Base-by-base conservation (phyloP, 2,797 vertebrate species). In the Cyprinodon diabolis region DNA sequence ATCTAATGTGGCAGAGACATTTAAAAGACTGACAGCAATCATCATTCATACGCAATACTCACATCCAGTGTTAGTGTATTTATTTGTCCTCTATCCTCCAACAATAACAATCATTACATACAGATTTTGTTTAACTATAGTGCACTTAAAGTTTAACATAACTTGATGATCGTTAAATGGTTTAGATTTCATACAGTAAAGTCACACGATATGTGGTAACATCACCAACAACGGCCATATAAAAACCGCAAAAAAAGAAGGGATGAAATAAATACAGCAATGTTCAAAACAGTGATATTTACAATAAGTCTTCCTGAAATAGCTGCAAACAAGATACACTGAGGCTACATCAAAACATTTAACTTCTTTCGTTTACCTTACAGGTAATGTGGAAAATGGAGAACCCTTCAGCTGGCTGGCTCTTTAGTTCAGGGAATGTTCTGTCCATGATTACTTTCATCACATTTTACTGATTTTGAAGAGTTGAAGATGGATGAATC, bases 201-300 rank as follows among this genome's bases (percentile, higher is more conserved):
- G 71, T 78, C 79, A 82, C 77, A 84, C 62, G 73, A 74, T 69
- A 79, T 74, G 69, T 49, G 81, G 81, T 70, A 47, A 84, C 74
- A 66, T 78, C 19, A 83, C 68, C 84, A 78, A 81, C 56, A 74
- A 25, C 75, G 47, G 73, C 81, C 56, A 85, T 89, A 79, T 79
- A 76, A 84, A 84, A 89, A 72, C 66, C 83, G 82, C 30, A 19
- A 69, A 80, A 66, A 86, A 66, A 80, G 45, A 68, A 66, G 78
- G 75, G 74, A 51, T 71, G 81, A 90, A 89, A 93, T 90, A 91
- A 94, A 94, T 94, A 92, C 89, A 92, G 85, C 82, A 75, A 58
- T 72, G 76, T 79, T 87, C 78, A 85, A 84, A 88, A 90, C 85
- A 84, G 91, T 91, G 86, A 90, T 89, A 89, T 87, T 84, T 88